Base-by-base conservation (phyloP, 2,888 invertebrate species). In the Tipula helvola region DNA sequence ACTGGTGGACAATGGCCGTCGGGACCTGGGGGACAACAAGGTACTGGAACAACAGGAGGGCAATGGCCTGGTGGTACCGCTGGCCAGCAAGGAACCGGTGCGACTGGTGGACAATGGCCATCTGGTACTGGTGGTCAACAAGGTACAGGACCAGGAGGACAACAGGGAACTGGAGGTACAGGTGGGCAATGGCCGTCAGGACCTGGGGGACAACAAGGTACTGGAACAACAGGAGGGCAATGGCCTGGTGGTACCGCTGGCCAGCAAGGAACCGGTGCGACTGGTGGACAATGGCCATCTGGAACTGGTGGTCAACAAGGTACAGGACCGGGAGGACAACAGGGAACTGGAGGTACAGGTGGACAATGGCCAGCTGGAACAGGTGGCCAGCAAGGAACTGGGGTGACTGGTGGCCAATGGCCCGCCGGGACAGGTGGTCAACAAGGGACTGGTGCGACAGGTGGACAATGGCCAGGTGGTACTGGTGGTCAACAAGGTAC, bases 221-320 rank as follows among this genome's bases (percentile, higher is more conserved):
- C 83, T 8, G 71, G 87, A 39, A 8, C 41, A 44, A 83, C n/a
- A 18, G 86, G 71, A 28, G 47, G 86, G 18, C 18, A n/a, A 36
- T 57, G 36, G 83, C 86, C 52, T 44, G 36, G 10, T 44, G 86
- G 86, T 8, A 84, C 42, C 44, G 86, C 86, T 7, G 87, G 86
- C 13, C 85, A 42, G 12, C 85, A 36, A 36, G 87, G 87, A 16
- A 10, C 41, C 5, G 36, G 41, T 18, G 12, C 16, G 18, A 85
- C 3, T 16, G 85, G 85, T 8, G 41, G 42, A 85, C 42, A 41
- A 42, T 84, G 84, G 84, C 84, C 52, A 44, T 1, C 5, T 10
- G 85, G 36, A n/a, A 41, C 39, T 2, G 42, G 16, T 44, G 85
- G 85, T n/a, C 85, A n/a, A 42, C 85, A 41, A 16, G 44, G 44